These are phyloP conservation scores for Bolinopsis microptera DNA, from an alignment of 37 sponge, comb jelly and placozoan genomes.

Conservation along the genomic window DNA sequence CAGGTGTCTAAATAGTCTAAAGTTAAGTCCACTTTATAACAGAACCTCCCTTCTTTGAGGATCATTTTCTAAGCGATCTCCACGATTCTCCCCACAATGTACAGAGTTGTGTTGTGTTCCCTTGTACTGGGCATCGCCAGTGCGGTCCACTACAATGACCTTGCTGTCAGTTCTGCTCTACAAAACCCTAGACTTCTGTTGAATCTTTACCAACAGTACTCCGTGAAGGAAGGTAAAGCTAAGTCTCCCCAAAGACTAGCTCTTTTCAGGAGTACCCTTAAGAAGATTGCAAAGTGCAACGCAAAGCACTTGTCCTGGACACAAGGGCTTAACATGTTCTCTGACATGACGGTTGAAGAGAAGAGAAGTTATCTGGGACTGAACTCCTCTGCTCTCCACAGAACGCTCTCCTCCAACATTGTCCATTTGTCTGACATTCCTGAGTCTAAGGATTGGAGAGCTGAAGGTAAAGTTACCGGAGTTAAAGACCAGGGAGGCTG, in stretches of 20 bases:
- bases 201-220: not conserved
- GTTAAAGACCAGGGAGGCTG: conserved; percentile 21
- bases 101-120: not conserved
- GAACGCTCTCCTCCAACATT: not conserved
- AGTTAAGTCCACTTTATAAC: no score
- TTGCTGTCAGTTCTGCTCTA: not conserved
- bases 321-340: conserved; percentile 4
- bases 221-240: not conserved
- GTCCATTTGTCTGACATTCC: not conserved
- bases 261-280: not conserved
- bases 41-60: no score
- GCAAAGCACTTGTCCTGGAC: not conserved
- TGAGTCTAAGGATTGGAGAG: not conserved
- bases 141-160: not conserved
- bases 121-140: not conserved
- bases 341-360: not conserved
- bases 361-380: not conserved
- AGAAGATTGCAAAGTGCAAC: not conserved
- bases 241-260: not conserved
- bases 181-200: not conserved
- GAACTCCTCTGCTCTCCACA: not conserved
- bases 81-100: no score
- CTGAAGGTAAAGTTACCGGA: not conserved
- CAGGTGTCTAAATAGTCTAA: no score
- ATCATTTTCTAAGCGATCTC: no score